These are phyloP conservation scores for Emys orbicularis DNA, from an alignment of 2,797 vertebrate genomes.

Conservation along the genomic window DNA sequence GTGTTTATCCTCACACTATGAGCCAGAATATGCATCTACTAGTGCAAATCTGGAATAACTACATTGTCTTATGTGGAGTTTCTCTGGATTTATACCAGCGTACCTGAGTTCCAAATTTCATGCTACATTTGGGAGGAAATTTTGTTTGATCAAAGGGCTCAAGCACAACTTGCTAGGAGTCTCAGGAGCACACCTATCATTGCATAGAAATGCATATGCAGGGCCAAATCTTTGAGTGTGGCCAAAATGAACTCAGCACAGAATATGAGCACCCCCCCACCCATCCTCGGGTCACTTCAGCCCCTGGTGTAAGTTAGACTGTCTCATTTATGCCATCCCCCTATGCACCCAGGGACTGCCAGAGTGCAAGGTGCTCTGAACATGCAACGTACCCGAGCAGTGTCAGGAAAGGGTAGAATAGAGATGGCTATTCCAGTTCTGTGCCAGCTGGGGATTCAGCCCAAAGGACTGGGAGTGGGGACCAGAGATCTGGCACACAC, in stretches of 20 bases:
- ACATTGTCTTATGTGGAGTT: fast-evolving
- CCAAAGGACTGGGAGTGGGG: background rate
- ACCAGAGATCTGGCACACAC: background rate
- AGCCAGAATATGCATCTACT: background rate
- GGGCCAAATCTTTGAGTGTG: background rate
- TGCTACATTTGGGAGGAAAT: background rate
- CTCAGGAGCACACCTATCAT: background rate
- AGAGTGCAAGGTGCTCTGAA: background rate
- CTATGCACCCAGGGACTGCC: background rate
- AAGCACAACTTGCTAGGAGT: background rate
- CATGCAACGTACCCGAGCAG: background rate
- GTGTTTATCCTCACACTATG: background rate
- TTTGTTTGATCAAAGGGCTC: background rate
- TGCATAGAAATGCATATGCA: background rate
- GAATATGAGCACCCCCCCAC: background rate
- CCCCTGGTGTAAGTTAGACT: too few species aligned
- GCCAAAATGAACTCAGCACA: background rate
- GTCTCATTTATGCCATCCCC: background rate
- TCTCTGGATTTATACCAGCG: background rate
- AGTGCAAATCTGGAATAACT: background rate
- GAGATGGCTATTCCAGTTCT: background rate
- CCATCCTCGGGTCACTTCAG: background rate
- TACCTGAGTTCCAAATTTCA: fast-evolving
- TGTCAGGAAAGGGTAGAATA: background rate
- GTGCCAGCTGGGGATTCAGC: background rate